These are phyloP conservation scores for Drosophila seguyi DNA, from an alignment of 1,140 invertebrate species.

Conservation along the genomic window DNA sequence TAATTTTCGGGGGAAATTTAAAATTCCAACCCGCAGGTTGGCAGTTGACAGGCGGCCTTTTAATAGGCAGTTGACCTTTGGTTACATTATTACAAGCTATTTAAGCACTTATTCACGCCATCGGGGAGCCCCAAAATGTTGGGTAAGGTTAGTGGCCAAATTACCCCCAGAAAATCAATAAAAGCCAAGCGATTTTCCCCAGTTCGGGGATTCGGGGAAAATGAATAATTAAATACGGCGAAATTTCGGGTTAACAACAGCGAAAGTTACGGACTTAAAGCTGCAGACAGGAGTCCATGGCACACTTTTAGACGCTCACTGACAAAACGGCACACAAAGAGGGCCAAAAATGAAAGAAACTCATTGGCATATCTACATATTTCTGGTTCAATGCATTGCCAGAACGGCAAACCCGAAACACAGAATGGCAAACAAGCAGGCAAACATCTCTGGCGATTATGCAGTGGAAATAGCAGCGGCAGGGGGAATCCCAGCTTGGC, in stretches of 20 bases:
- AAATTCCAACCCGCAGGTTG: constrained; percentile 25
- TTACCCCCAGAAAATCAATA: constrained; percentile 29
- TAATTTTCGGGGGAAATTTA: constrained; percentile 30
- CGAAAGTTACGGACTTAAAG: constrained; percentile 17
- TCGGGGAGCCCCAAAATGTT: constrained; percentile 11
- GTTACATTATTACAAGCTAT: constrained; percentile 10
- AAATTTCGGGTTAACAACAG: background rate
- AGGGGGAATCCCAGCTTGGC: constrained; percentile 2
- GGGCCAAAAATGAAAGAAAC: constrained; percentile 40
- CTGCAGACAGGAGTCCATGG: constrained; percentile 5
- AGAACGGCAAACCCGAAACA: constrained; percentile 43
- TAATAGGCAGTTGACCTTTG: constrained; percentile 35
- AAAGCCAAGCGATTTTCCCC: background rate
- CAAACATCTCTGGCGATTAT: constrained; percentile 70
- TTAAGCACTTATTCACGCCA: constrained; percentile 12
- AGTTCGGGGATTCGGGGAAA: background rate
- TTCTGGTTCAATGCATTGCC: constrained; percentile 78
- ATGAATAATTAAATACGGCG: constrained; percentile 15
- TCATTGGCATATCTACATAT: constrained; percentile 78
- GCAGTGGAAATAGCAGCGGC: constrained; percentile 51
- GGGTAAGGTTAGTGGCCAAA: constrained; percentile 16
- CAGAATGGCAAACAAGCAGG: constrained; percentile 37
- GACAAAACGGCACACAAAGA: constrained; percentile 12
- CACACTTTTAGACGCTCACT: constrained; percentile 34
- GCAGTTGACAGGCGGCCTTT: constrained; percentile 22